These are phyloP conservation scores for Scaptomyza parva DNA, from an alignment of 2,888 invertebrate genomes.

Conservation along the genomic window DNA sequence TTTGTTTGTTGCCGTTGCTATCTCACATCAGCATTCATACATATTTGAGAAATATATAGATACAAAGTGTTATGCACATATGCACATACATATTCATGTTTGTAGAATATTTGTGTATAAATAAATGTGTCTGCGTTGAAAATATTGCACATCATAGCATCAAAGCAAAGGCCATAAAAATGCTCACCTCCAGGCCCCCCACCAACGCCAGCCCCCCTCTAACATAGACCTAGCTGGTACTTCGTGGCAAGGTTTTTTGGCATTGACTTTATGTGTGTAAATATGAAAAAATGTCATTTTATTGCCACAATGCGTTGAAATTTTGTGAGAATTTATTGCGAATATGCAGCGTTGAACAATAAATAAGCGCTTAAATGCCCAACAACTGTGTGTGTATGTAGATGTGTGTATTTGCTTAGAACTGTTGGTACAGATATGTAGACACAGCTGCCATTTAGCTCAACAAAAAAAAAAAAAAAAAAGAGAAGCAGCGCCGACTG, in stretches of 20 bases:
- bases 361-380: slow-evolving; percentile 71
- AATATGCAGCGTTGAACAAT: slow-evolving; percentile 72
- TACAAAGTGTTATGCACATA: slow-evolving; percentile 32
- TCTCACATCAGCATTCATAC: slow-evolving; percentile 44
- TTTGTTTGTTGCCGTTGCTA: slow-evolving; percentile 23
- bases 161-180: slow-evolving; percentile 62
- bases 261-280: slow-evolving; percentile 77
- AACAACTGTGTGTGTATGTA: slow-evolving; percentile 19
- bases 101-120: slow-evolving; percentile 42
- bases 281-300: slow-evolving; percentile 78
- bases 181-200: not conserved
- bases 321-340: slow-evolving; percentile 76
- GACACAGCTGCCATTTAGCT: slow-evolving; percentile 31
- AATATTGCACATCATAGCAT: slow-evolving; percentile 61
- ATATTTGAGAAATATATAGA: slow-evolving; percentile 44
- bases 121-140: slow-evolving; percentile 66
- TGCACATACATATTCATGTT: slow-evolving; percentile 22
- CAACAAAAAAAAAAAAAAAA: slow-evolving; percentile 1
- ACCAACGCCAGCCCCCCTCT: not conserved
- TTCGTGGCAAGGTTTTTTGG: slow-evolving; percentile 35
- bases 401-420: slow-evolving; percentile 53
- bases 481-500: slow-evolving; percentile 6
- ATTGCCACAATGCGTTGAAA: slow-evolving; percentile 77
- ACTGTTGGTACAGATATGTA: slow-evolving; percentile 47
- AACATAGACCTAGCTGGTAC: slow-evolving; percentile 12